These are phyloP conservation scores for Connochaetes taurinus DNA, from an alignment of 2,113 vertebrate species.

Conservation along the genomic window DNA sequence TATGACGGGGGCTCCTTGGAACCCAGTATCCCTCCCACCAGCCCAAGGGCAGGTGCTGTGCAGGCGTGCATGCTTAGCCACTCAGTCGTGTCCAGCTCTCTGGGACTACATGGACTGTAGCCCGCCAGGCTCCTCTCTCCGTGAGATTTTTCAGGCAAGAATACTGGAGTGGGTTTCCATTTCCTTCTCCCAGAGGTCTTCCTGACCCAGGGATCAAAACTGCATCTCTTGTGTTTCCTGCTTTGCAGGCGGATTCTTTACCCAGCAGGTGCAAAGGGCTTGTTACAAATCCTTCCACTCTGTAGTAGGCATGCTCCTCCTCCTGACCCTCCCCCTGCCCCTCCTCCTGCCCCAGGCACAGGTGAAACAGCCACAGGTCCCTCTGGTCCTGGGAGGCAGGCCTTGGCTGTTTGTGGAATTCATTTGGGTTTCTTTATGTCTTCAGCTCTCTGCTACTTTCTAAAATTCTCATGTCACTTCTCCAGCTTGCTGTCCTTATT, in stretches of 20 bases:
- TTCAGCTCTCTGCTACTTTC: too few relatives aligned
- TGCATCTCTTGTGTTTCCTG: not conserved
- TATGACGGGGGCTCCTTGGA: not conserved
- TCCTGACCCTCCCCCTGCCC: not conserved
- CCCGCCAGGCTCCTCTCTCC: not conserved
- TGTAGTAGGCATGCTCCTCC: not conserved
- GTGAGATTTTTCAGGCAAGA: not conserved
- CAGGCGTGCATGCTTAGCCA: not conserved
- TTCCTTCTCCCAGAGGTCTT: not conserved
- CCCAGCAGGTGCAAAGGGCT: not conserved
- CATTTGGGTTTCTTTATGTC: not conserved
- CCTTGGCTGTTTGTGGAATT: not conserved
- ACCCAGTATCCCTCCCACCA: too few relatives aligned
- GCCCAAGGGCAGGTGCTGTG: not conserved
- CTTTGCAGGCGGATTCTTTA: not conserved
- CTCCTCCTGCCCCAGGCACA: fast-evolving
- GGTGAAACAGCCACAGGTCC: not conserved
- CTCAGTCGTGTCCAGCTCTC: not conserved
- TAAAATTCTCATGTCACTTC: not conserved
- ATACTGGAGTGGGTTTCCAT: not conserved
- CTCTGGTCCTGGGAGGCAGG: not conserved
- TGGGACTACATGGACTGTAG: not conserved
- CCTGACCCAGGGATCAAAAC: not conserved
- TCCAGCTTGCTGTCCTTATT: too few relatives aligned
- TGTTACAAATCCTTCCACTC: not conserved